phyloP scores from a whole-genome alignment of 2,888 invertebrate genomes.

The Anticlea derivata region DNA sequence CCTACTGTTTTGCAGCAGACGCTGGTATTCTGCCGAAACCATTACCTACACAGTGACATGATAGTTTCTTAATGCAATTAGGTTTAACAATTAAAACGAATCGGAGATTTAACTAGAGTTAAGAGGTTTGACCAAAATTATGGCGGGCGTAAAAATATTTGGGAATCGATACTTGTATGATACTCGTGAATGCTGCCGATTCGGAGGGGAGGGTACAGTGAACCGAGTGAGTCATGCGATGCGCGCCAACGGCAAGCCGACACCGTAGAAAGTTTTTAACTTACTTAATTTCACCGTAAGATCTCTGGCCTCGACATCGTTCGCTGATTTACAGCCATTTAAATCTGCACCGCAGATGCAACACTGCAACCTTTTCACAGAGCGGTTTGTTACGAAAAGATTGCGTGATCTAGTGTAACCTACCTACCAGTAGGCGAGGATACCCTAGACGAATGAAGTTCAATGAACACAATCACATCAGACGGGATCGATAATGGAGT shows the following conservation, averaged over 20 bases:
- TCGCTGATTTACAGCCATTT: constrained; percentile 51
- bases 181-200: constrained; percentile 36
- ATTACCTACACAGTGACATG: too few species aligned
- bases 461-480: constrained; percentile 35
- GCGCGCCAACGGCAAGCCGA: constrained; percentile 44
- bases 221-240: constrained; percentile 57
- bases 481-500: constrained; percentile 35
- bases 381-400: constrained; percentile 11
- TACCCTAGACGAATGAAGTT: constrained; percentile 28
- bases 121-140: constrained; percentile 43
- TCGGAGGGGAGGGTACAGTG: constrained; percentile 58
- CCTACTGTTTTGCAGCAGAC: too few species aligned
- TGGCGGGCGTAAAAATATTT: constrained; percentile 36
- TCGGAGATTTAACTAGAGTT: constrained; percentile 8
- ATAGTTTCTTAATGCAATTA: too few species aligned
- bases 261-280: constrained; percentile 71
- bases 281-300: constrained; percentile 80
- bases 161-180: constrained; percentile 51
- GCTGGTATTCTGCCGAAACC: too few species aligned
- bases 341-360: constrained; percentile 10
- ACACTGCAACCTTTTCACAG: constrained; percentile 3
- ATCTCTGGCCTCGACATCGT: constrained; percentile 50
- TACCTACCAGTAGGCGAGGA: constrained; percentile 5
- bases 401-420: constrained; percentile 10
- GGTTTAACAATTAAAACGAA: constrained; percentile 10